Evolutionary conservation across 1,140 invertebrate species (phyloP), one percentile per base, ranked within the genome.

Genomic region (Papilio xuthus): DNA sequence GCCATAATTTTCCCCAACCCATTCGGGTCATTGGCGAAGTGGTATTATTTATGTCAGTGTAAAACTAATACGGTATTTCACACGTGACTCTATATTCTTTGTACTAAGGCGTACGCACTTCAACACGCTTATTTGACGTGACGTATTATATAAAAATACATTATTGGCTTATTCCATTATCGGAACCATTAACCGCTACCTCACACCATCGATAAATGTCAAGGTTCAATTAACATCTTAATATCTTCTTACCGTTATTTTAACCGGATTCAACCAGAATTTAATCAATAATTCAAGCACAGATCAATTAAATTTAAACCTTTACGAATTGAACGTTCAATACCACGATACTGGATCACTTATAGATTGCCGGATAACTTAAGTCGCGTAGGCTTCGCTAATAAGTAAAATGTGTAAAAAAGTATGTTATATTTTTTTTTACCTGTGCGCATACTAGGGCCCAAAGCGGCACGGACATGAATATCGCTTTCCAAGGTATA

Each of bases 401-500:
- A 18, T 56, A 12, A 7, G 20, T n/a, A 18, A 23, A 23, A 56
- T 10, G 6, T 9, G 47, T 37, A 71, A 32, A 50, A 70, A 74
- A 15, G 26, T 78, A 74, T 78, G 26, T 37, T 47, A 69, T 47
- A 15, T 6, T 18, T 7, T 42, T 69, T 79, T 67, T 84, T 85
- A 95, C 90, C 85, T 98, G 97, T 18, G 94, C 93, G 56, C 94
- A 94, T 12, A 96, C 92, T n/a, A 96, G 85, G 3, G 95, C 95
- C 95, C 95, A 96, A 7, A 96, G 78, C 0, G 96, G 95, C 2
- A 94, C 89, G 7, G 96, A 97, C 50, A 90, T 95, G 0, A 97
- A 89, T 47, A 96, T 95, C 6, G 92, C 92, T 63, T 92, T 92
- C 95, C 95, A 96, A 0, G 95, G 95, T 32, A 94, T 94, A 10